A percentile compares a stretch with the other conserved stretches of the same genome.
These are phyloP conservation scores for Crotalus viridis DNA, from an alignment of 2,113 vertebrate genomes.

Conservation along the genomic window DNA sequence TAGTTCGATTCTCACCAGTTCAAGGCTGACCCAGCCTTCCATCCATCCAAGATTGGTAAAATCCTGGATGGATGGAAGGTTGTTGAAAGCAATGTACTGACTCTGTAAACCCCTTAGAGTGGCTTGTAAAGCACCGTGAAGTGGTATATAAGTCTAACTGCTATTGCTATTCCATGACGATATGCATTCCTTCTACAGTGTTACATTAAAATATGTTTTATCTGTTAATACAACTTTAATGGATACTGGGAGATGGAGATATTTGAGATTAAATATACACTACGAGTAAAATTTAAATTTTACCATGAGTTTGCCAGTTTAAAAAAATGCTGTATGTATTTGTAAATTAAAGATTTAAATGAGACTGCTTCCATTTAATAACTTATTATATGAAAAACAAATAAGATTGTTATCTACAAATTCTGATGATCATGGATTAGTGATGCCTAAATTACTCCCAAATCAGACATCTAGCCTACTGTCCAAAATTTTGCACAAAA, in stretches of 20 bases:
- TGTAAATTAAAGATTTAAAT: slow-evolving; percentile 3
- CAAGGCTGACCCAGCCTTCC: background rate
- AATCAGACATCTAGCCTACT: background rate
- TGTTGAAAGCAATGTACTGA: background rate
- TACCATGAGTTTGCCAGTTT: background rate
- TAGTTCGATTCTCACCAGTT: background rate
- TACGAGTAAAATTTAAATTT: background rate
- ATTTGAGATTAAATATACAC: background rate
- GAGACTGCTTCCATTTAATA: background rate
- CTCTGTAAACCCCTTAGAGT: background rate
- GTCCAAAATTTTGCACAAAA: background rate
- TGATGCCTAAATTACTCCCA: rapidly evolving
- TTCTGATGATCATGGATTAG: background rate
- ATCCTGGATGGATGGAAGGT: background rate
- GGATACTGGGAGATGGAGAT: slow-evolving; percentile 16
- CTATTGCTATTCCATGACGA: background rate
- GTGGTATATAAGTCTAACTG: background rate
- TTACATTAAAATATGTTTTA: slow-evolving; percentile 3
- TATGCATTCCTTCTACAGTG: slow-evolving; percentile 28
- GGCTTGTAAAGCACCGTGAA: background rate
- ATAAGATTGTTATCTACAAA: background rate
- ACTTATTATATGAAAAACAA: slow-evolving; percentile 22
- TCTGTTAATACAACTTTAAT: background rate
- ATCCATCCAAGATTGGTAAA: background rate
- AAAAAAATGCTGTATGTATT: too few species aligned